These are phyloP conservation scores for Cosmopolites sordidus DNA, from an alignment of 2,888 invertebrate genomes.

Conservation along the genomic window DNA sequence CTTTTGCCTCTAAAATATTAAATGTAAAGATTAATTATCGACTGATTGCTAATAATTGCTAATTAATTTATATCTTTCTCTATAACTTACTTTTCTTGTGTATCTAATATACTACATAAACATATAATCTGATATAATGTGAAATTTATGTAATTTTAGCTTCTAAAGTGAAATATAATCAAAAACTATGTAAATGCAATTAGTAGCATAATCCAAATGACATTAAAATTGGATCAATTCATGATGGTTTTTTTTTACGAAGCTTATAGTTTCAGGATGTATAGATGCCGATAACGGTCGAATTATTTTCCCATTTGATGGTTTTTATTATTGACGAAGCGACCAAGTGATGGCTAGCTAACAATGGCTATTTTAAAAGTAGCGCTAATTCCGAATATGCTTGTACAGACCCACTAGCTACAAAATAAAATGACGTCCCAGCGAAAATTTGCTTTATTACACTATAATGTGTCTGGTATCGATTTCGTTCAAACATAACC, in stretches of 20 bases:
- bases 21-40: too few relatives aligned
- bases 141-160: too few relatives aligned
- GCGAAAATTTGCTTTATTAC: conserved; percentile 24
- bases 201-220: neutral
- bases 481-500: conserved; percentile 13
- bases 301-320: neutral
- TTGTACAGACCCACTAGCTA: neutral
- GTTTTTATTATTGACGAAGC: neutral
- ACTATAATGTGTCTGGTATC: conserved; percentile 21
- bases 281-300: neutral
- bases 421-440: neutral
- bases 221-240: neutral
- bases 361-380: neutral
- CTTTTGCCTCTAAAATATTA: too few relatives aligned
- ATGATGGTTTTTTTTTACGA: neutral
- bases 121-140: too few relatives aligned
- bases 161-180: too few relatives aligned
- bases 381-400: neutral
- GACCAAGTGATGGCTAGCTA: neutral
- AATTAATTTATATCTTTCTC: too few relatives aligned
- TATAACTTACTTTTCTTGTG: too few relatives aligned
- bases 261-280: neutral
- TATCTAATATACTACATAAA: too few relatives aligned
- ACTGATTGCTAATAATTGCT: too few relatives aligned
- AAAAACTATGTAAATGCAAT: too few relatives aligned